Evolutionary conservation across 2,113 vertebrate genomes (phyloP), one percentile per base, ranked within the genome.

Genomic region (Brienomyrus brachyistius): DNA sequence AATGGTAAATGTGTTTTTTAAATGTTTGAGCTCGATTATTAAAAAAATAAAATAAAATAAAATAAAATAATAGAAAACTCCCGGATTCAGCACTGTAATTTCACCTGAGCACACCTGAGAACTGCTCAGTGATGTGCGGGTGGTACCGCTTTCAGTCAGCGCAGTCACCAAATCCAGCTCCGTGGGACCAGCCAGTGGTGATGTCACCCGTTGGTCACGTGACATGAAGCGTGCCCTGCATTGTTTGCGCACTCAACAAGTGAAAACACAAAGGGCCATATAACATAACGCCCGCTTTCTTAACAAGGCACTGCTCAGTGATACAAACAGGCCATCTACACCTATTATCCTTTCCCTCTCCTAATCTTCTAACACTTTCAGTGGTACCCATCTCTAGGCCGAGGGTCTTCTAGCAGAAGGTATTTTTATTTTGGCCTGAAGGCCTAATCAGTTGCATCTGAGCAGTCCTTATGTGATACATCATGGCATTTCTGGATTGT

Each of bases 161-260:
- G 15, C 52, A 27, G 35, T 84, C 52, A 89, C 80, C 54, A 54
- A 84, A 85, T 85, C 89, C 80, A 51, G 50, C 77, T 82, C 19
- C 77, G 9, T 54, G 74, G 52, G 31, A 27, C 70, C 31, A 43
- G 88, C 35, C 74, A 89, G 54, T 45, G 77, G n/a, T 89, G 89
- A 89, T 47, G 52, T 89, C 89, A 89, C 40, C 80, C 52, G 2
- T 21, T 84, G 43, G 89, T 89, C 89, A 89, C 48, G 89, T 84
- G 89, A 89, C 27, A 52, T 56, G 66, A 47, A 89, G 50, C 43
- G 51, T 52, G 9, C 52, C 15, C 88, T 70, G 43, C 17, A 50
- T 51, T 80, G 88, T 70, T 80, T 43, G 48, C 43, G 66, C 59
- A 70, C 88, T 66, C 88, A 80, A 50, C 50, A 50, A 35, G 88